phyloP scores from a whole-genome alignment of 2,113 vertebrate species.

The Pyxicephalus adspersus region DNA sequence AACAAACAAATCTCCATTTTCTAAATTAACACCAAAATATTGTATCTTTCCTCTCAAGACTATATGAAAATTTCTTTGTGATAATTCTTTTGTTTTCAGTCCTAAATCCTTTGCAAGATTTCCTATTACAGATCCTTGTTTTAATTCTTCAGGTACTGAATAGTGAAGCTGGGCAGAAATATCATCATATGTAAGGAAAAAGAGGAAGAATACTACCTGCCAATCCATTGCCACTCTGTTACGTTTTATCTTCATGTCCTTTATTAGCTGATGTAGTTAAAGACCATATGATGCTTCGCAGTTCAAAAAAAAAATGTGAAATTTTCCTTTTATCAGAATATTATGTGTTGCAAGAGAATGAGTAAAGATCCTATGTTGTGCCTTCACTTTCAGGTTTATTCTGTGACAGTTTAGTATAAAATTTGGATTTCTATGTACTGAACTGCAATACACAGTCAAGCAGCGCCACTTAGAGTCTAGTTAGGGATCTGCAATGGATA shows the following conservation, averaged over 20 bases:
- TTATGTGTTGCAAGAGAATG: neutral
- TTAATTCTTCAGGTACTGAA: conserved; percentile 69
- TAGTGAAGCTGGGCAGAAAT: conserved; percentile 65
- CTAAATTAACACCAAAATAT: conserved; percentile 37
- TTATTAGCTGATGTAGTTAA: neutral
- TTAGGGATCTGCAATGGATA: neutral
- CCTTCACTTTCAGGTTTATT: neutral
- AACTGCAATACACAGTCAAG: neutral
- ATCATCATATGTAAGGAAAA: conserved; percentile 31
- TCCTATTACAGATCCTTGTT: conserved; percentile 70
- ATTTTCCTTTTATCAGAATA: conserved; percentile 3
- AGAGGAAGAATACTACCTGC: conserved; percentile 62
- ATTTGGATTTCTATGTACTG: neutral
- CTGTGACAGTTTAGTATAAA: neutral
- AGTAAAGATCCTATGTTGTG: neutral
- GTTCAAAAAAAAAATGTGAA: neutral
- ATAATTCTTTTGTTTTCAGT: conserved; percentile 62
- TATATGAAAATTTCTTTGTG: conserved; percentile 63
- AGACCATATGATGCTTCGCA: neutral
- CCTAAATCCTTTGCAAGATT: conserved; percentile 68
- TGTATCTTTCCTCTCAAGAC: conserved; percentile 54
- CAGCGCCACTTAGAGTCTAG: conserved; percentile 16
- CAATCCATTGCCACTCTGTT: conserved; percentile 16
- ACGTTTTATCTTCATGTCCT: neutral
- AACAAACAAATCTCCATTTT: conserved; percentile 65